Evolutionary conservation across 2,888 invertebrate species (phyloP), one percentile per base, ranked within the genome.

Genomic region (Perizoma flavofasciatum): DNA sequence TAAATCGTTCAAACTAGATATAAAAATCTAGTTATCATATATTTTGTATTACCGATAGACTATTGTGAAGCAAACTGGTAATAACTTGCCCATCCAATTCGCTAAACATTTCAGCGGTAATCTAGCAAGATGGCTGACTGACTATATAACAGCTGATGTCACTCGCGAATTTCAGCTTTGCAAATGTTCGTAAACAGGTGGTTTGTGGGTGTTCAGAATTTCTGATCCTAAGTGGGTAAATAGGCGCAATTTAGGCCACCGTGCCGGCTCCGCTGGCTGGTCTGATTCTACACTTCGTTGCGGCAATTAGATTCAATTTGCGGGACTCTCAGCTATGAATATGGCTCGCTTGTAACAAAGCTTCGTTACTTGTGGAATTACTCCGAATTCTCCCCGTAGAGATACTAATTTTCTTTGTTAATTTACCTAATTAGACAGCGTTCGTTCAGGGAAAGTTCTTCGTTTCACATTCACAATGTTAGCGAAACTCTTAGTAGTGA

Each of bases 281-380:
- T 79, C 89, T 89, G 88, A 89, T 89, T 90, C 91, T 88, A 88
- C 90, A 88, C 90, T 89, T 89, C 85, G 85, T 89, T 89, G 87
- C 79, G 84, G 88, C 91, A 91, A 91, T 91, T 90, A 91, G 89
- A 85, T 85, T 85, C 89, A 89, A 91, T 91, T 91, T 89, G 85
- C 81, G 82, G 78, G 72, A 77, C 75, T 77, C 78, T 76, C 80
- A 66, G 75, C 81, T 85, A 86, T 83, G 83, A 83, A 84, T 82
- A 85, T 85, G 81, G 78, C 72, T 67, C 73, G 76, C 77, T 74
- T 73, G 75, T 81, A 84, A 88, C 88, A 85, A 85, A 85, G 84
- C 80, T 83, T 81, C 79, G 78, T 82, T 87, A 85, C 79, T 83
- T 72, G 77, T 67, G 67, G 74, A 88, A 85, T 82, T 80, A 81